These are phyloP conservation scores for Lophotriccus pileatus DNA, from an alignment of 2,797 vertebrate genomes.

Conservation along the genomic window DNA sequence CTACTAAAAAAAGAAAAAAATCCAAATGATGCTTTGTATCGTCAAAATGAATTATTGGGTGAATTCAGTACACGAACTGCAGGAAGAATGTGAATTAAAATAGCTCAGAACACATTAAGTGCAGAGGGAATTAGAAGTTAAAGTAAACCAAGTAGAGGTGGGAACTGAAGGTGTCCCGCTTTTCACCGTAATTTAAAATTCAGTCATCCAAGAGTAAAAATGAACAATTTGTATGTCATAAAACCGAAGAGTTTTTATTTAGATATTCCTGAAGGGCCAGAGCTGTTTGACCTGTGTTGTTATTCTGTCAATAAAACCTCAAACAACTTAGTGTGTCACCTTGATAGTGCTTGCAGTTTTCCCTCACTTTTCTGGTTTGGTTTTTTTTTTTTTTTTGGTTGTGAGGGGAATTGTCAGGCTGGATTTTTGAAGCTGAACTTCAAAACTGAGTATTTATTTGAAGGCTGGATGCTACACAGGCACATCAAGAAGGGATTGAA, in stretches of 20 bases:
- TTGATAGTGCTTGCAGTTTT: not conserved
- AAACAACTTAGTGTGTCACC: not conserved
- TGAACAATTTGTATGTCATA: not conserved
- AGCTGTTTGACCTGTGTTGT: not conserved
- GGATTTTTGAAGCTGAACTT: not conserved
- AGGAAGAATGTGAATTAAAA: slow-evolving; percentile 54
- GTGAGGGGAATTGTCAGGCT: not conserved
- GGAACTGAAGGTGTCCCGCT: not conserved
- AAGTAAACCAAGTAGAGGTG: not conserved
- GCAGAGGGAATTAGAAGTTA: not conserved
- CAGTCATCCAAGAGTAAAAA: not conserved
- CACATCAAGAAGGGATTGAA: not conserved
- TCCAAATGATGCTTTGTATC: slow-evolving; percentile 41
- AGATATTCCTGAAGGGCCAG: slow-evolving; percentile 4
- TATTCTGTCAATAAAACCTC: not conserved
- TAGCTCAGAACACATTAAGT: not conserved
- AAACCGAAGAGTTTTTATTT: not conserved
- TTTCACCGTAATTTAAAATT: slow-evolving; percentile 21
- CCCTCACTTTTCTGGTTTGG: accelerated
- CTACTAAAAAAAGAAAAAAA: slow-evolving; percentile 3
- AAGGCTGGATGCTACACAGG: not conserved
- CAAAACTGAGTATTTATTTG: not conserved
- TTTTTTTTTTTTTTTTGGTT: not conserved
- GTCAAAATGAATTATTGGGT: slow-evolving; percentile 65
- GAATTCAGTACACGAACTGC: not conserved